phyloP scores from a whole-genome alignment of 2,113 vertebrate species.

The Paralichthys olivaceus region DNA sequence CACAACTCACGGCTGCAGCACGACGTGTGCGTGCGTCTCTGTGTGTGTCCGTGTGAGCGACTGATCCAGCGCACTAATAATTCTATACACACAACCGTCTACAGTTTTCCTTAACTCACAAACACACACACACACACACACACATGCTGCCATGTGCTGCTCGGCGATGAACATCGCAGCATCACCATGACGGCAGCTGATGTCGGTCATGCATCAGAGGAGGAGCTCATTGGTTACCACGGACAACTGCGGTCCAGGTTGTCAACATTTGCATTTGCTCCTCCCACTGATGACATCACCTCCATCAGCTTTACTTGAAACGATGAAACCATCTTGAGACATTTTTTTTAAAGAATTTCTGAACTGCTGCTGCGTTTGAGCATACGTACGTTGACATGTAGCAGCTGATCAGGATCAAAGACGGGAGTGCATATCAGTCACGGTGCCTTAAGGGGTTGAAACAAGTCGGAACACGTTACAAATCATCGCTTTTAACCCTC shows the following conservation, averaged over 20 bases:
- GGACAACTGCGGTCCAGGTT: slow-evolving; percentile 1
- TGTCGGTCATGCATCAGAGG: slow-evolving; percentile 43
- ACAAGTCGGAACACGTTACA: slow-evolving; percentile 37
- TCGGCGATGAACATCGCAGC: slow-evolving; percentile 79
- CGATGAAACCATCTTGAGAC: background rate
- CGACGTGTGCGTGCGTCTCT: slow-evolving; percentile 3
- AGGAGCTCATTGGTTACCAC: slow-evolving; percentile 31
- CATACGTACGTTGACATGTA: background rate
- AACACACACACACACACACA: slow-evolving; percentile 46
- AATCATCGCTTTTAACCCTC: slow-evolving; percentile 24
- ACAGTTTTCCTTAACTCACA: slow-evolving; percentile 3
- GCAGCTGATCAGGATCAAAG: slow-evolving; percentile 18
- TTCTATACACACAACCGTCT: slow-evolving; percentile 9
- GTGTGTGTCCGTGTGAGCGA: background rate
- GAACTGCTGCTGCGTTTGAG: background rate
- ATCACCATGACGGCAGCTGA: slow-evolving; percentile 83
- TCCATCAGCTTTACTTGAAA: background rate
- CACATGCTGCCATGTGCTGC: slow-evolving; percentile 46
- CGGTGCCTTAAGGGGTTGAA: slow-evolving; percentile 9
- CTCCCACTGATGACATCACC: slow-evolving; percentile 36
- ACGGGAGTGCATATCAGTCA: slow-evolving; percentile 4
- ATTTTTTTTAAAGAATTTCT: background rate
- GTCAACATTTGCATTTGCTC: slow-evolving; percentile 44
- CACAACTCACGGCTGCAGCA: slow-evolving; percentile 28
- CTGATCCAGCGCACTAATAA: slow-evolving; percentile 12